Conservation (phyloP, 2,113 vertebrate genomes). For the Chloropsis cyanopogon region DNA sequence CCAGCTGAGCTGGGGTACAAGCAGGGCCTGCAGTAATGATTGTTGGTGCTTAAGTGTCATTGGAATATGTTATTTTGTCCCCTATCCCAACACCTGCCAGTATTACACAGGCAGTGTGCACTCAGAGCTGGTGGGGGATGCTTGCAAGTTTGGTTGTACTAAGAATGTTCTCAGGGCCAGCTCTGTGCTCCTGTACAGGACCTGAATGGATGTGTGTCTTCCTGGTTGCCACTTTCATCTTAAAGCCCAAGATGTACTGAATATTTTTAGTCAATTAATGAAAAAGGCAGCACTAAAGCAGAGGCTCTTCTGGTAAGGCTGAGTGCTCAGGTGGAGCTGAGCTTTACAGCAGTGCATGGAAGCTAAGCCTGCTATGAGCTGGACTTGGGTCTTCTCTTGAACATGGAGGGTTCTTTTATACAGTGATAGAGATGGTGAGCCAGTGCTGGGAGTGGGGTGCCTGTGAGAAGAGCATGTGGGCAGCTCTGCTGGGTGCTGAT, state of each 20-base stretch:
- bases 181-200: not conserved
- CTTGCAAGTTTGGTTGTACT: not conserved
- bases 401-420: not conserved
- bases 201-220: not conserved
- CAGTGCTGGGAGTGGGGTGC: not conserved
- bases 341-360: not conserved
- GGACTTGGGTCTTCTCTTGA: not conserved
- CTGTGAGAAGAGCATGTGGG: accelerated
- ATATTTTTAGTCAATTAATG: not conserved
- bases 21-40: not conserved
- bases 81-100: not conserved
- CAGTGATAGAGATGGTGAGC: not conserved
- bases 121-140: not conserved
- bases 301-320: not conserved
- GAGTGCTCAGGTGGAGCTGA: not conserved
- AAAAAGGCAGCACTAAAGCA: not conserved
- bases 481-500: not conserved
- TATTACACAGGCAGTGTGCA: not conserved
- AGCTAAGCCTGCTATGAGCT: not conserved
- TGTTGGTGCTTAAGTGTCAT: not conserved
- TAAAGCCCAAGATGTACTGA: too few species aligned
- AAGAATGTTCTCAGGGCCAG: not conserved
- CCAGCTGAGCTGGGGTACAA: not conserved
- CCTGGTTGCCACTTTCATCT: not conserved
- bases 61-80: not conserved